Percentiles rank a stretch among this genome's conserved stretches.
These are phyloP conservation scores for Eumacrocentrus americanus DNA, from an alignment of 2,888 invertebrate genomes.

Conservation along the genomic window DNA sequence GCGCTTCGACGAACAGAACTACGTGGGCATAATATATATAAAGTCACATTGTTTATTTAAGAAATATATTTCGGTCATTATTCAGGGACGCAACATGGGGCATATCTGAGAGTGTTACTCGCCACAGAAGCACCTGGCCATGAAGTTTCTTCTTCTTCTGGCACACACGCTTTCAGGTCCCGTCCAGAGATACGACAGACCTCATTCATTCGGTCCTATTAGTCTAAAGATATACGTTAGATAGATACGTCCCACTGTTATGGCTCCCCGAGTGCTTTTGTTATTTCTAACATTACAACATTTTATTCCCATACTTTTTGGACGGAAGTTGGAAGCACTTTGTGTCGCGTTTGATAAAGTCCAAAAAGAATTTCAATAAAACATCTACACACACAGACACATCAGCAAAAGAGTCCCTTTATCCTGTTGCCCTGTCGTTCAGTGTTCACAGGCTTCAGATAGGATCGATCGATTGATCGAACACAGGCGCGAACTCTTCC, in stretches of 20 bases:
- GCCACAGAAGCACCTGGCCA: conserved; percentile 43
- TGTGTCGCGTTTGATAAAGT: conserved; percentile 15
- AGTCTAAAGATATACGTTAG: conserved; percentile 15
- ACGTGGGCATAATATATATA: conserved; percentile 43
- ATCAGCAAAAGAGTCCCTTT: conserved; percentile 18
- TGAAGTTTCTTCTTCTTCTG: conserved; percentile 21
- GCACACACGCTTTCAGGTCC: conserved; percentile 13
- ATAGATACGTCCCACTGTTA: conserved; percentile 7
- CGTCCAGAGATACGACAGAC: conserved; percentile 26
- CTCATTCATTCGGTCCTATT: conserved; percentile 39
- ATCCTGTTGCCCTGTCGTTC: conserved; percentile 28
- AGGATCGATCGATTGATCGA: conserved; percentile 34
- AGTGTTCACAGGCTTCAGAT: conserved; percentile 25
- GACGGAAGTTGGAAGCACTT: conserved; percentile 8
- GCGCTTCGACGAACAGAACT: conserved; percentile 30
- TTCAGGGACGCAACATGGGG: conserved; percentile 48
- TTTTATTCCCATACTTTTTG: conserved; percentile 1
- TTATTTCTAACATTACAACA: conserved; percentile 9
- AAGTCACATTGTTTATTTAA: conserved; percentile 52
- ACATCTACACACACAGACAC: too few relatives aligned
- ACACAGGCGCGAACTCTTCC: conserved; percentile 33
- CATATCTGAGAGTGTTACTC: conserved; percentile 16
- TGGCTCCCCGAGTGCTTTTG: neutral
- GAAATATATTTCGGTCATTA: conserved; percentile 57
- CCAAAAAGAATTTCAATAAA: conserved; percentile 18